These are phyloP conservation scores for Marasmarcha lunaedactyla DNA, from an alignment of 2,888 invertebrate genomes.

Conservation along the genomic window DNA sequence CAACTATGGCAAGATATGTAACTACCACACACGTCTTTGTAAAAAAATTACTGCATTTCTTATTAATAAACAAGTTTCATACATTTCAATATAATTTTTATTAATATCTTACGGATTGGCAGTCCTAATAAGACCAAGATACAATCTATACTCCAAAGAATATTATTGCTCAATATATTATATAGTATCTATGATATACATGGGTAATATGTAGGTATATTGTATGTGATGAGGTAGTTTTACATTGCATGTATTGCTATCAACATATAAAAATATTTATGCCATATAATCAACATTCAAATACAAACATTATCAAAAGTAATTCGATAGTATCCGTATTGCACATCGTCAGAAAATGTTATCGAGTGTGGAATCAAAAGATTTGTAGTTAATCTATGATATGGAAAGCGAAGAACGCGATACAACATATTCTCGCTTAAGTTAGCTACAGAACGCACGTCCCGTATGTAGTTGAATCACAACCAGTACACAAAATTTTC, in stretches of 20 bases:
- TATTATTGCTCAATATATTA: too few relatives aligned
- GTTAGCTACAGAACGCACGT: too few relatives aligned
- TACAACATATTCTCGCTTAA: too few relatives aligned
- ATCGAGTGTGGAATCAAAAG: constrained; percentile 12
- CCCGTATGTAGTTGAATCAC: too few relatives aligned
- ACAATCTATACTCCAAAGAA: too few relatives aligned
- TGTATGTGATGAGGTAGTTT: constrained; percentile 56
- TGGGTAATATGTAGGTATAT: constrained; percentile 18
- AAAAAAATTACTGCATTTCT: too few relatives aligned
- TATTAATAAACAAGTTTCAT: too few relatives aligned
- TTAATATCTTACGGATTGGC: not conserved
- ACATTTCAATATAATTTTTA: not conserved
- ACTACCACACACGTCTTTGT: too few relatives aligned
- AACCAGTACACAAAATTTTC: too few relatives aligned
- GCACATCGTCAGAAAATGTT: constrained; percentile 36
- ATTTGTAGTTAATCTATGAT: too few relatives aligned
- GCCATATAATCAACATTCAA: constrained; percentile 66
- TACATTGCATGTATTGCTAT: constrained; percentile 49
- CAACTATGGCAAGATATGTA: not conserved
- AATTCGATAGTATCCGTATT: constrained; percentile 56
- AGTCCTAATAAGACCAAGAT: too few relatives aligned
- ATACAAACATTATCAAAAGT: constrained; percentile 67
- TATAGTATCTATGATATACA: not conserved
- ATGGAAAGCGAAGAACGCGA: too few relatives aligned
- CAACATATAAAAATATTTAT: constrained; percentile 68